Evolutionary conservation across 2,888 invertebrate genomes (phyloP), one percentile per base, ranked within the genome.

Genomic region (Nasonia oneida): DNA sequence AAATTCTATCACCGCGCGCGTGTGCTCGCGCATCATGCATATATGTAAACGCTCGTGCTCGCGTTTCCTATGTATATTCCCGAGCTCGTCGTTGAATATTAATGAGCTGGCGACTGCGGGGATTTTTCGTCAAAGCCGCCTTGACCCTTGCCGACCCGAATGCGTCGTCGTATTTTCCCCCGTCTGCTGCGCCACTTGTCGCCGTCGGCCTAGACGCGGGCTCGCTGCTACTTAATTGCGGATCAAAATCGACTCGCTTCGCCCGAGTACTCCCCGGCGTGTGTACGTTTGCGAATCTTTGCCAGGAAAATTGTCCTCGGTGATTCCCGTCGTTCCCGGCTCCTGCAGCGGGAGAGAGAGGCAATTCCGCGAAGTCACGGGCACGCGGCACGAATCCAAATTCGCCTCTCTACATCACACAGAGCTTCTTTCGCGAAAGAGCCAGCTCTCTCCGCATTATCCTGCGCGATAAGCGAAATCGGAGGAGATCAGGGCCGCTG

Each of bases 211-310:
- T 23, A 23, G 23, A 23, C 23, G 23, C 23, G 23, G 23, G 23
- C 23, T 29, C 67, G 39, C 39, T 14, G 57, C 57, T 70, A 57
- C 75, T 80, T 76, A 80, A 80, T 76, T 76, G 75, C 37, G 57
- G 64, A 84, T 84, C 80, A 75, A 50, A 84, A 81, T 84, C 76
- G 75, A 80, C 79, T 80, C 39, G 4, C 23, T 18, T 14, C 81
- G 8, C 57, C 39, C 42, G 23, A 15, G 57, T 53, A 18, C 47
- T 10, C 75, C 6, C 23, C 23, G 23, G 23, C 23, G 23, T 23
- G 23, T 23, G 23, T 23, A 23, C 23, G 23, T 23, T 23, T 23
- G 23, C 23, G 23, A 23, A 23, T 23, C 23, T 23, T 23, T 23
- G 0, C 23, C 23, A 23, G 23, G 23, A 23, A 23, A 23, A 23